Evolutionary conservation across 2,888 invertebrate genomes (phyloP), one percentile per base, ranked within the genome.

Genomic region (Pterostichus niger): DNA sequence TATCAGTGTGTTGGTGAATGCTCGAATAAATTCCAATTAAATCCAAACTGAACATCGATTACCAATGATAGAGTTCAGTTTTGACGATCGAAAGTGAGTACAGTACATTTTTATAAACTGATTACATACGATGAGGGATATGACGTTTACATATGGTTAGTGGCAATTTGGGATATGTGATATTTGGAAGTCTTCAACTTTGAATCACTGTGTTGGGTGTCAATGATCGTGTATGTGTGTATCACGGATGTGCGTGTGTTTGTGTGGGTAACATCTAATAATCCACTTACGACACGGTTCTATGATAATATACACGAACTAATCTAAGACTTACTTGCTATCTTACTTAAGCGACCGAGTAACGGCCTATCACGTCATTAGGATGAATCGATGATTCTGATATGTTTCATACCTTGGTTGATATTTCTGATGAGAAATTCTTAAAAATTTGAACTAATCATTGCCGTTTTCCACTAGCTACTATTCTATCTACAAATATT

Each of bases 331-430:
- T 83, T 83, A 83, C 52, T n/a, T 24, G 11, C 83, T 83, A 83
- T 31, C 83, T 83, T 83, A 83, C 33, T 83, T 83, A 83, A 83
- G 76, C 76, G 76, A 49, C 64, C 83, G 54, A 46, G 6, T 49
- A 49, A 77, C 82, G 83, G 61, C 61, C 83, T 83, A 83, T 83
- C 83, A 83, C 83, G 83, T 83, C 75, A 49, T 83, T 76, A 83
- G 68, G 83, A 64, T 76, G 83, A 83, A 83, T 83, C 83, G 83
- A 83, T 83, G 89, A 89, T 89, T 89, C 90, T 90, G 90, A 90
- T 90, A 90, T 90, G 90, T 90, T 89, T 89, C 89, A 87, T 89
- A 89, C 90, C 90, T 90, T 88, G 90, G 90, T 90, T 90, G 90
- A 89, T 90, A 89, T 89, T 80, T 79, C 68, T 59, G 56, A 82